Evolutionary conservation across 2,888 invertebrate species (phyloP).

Genomic region (Drosophila percnosoma): DNA sequence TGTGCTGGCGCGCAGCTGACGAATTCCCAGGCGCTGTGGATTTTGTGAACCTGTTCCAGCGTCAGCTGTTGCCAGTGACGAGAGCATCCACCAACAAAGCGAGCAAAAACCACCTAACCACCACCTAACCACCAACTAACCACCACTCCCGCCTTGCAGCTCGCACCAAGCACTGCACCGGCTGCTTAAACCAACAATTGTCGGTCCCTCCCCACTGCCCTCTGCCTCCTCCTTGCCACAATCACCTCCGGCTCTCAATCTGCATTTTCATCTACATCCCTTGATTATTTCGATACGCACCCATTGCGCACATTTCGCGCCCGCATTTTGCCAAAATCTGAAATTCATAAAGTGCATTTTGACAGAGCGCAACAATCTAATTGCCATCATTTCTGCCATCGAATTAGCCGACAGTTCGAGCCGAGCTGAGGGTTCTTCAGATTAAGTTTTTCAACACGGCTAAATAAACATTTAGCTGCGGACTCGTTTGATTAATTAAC

Average conservation of each 20-base stretch:
- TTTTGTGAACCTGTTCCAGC: slow-evolving; percentile 71
- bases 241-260: not conserved
- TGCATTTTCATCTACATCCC: slow-evolving; percentile 14
- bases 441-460: slow-evolving; percentile 63
- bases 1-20: slow-evolving; percentile 79
- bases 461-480: slow-evolving; percentile 64
- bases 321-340: slow-evolving; percentile 55
- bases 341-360: slow-evolving; percentile 72
- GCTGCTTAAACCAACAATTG: slow-evolving; percentile 82
- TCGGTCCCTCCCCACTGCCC: slow-evolving; percentile 69
- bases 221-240: not conserved
- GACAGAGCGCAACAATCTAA: slow-evolving; percentile 69
- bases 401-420: slow-evolving; percentile 27
- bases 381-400: slow-evolving; percentile 63
- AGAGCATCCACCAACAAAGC: slow-evolving; percentile 62
- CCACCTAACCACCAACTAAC: slow-evolving; percentile 64
- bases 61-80: slow-evolving; percentile 67
- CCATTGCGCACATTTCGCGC: slow-evolving; percentile 80
- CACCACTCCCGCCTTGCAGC: slow-evolving; percentile 29
- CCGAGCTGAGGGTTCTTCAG: slow-evolving; percentile 51
- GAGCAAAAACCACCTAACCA: slow-evolving; percentile 50
- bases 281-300: slow-evolving; percentile 66
- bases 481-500: slow-evolving; percentile 62
- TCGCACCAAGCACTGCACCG: slow-evolving; percentile 64
- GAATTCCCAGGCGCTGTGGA: slow-evolving; percentile 69